A percentile compares a stretch with the other conserved stretches of the same genome.
Conservation (phyloP, 2,797 vertebrate genomes). For the Trachurus trachurus region DNA sequence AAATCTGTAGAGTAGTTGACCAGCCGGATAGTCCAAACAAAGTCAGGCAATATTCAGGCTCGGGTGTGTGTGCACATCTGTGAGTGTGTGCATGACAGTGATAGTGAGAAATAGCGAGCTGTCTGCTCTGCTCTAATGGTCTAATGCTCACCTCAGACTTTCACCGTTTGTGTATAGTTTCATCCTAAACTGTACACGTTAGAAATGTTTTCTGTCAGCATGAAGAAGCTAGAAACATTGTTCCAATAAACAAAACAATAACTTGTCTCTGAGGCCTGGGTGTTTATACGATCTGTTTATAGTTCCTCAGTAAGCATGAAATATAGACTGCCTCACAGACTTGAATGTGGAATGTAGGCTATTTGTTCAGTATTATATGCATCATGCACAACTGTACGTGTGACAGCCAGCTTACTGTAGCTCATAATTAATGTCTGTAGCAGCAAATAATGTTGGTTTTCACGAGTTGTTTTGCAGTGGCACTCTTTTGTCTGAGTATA, state of each 20-base stretch:
- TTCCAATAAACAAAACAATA: slow-evolving; percentile 4
- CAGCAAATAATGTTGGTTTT: slow-evolving; percentile 5
- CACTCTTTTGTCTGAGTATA: background rate
- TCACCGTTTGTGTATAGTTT: slow-evolving; percentile 7
- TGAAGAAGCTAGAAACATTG: slow-evolving; percentile 21
- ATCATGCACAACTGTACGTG: background rate
- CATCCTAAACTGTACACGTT: slow-evolving; percentile 11
- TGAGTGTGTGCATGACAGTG: slow-evolving; percentile 10
- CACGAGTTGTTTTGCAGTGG: background rate
- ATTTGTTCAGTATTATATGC: background rate
- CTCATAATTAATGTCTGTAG: slow-evolving; percentile 34
- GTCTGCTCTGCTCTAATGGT: slow-evolving; percentile 44
- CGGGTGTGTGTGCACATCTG: background rate
- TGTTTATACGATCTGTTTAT: background rate
- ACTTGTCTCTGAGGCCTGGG: background rate
- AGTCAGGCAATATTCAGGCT: slow-evolving; percentile 14
- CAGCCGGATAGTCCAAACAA: slow-evolving; percentile 50
- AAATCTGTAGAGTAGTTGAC: slow-evolving; percentile 50
- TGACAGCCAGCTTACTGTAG: background rate
- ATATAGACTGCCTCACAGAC: background rate
- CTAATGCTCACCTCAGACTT: slow-evolving; percentile 3
- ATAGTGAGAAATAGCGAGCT: slow-evolving; percentile 33
- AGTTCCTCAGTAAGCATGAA: background rate
- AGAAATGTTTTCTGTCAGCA: slow-evolving; percentile 26
- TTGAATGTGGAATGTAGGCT: background rate